Evolutionary conservation across 2,797 vertebrate species (phyloP), one percentile per base, ranked within the genome.

Genomic region (Erpetoichthys calabaricus): DNA sequence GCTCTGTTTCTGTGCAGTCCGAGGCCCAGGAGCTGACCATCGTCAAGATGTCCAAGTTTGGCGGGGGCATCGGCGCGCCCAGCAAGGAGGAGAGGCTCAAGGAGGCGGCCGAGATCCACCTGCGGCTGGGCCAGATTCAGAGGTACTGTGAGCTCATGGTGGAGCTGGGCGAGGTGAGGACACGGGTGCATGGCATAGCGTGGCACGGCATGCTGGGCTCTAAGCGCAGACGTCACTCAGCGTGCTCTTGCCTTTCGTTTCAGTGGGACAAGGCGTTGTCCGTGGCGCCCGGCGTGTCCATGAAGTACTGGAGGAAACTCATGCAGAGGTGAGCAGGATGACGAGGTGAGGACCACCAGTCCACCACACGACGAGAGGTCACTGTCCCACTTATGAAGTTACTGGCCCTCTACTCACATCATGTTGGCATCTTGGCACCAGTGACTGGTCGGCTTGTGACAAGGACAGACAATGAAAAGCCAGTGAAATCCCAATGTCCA

Each of bases 141-240:
- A 83, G 93, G 76, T 97, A 98, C 64, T 98, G 95, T 80, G 95
- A 98, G 69, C 84, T 98, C 47, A 94, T 98, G 93, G 91, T 98
- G 70, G 95, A 98, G 68, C 91, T 97, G 58, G 95, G 95, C 71
- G 89, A 98, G 95, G 95, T 98, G 80, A 72, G 51, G n/a, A 4
- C 57, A 8, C 7, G 55, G 4, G 5, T 25, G 25, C 25, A 25
- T 25, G 25, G 25, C 25, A 25, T 25, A 25, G 25, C 25, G 25
- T 25, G 25, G 25, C 25, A 25, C 25, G 25, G 25, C 25, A 25
- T 25, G 25, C 25, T 25, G 25, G 25, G 25, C 25, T 25, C 25
- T 25, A 25, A 25, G 25, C 25, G 25, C 25, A 25, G 25, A 25
- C 25, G 25, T 25, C 25, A 25, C 25, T 25, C 25, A 25, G 25